Percentiles rank a stretch among this genome's conserved stretches.
Conservation (phyloP, 2,797 vertebrate genomes). For the Sphenodon punctatus region DNA sequence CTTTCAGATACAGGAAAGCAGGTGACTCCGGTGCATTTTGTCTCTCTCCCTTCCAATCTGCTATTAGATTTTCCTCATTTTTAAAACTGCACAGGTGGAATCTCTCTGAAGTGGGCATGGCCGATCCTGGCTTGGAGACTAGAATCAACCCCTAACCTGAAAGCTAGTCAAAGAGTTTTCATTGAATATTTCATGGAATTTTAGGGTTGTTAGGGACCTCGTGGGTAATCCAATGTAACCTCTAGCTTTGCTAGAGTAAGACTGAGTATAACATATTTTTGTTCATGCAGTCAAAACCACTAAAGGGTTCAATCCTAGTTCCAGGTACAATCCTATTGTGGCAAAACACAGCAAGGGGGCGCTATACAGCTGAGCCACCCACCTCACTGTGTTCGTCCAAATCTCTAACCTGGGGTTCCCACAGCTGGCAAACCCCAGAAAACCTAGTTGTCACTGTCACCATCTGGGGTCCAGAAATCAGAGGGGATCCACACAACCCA, state of each 20-base stretch:
- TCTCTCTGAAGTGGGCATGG: neutral
- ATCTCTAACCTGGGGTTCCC: too few species aligned
- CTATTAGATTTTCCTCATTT: neutral
- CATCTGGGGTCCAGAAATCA: too few species aligned
- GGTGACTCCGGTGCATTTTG: neutral
- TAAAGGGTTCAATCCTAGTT: neutral
- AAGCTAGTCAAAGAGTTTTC: neutral
- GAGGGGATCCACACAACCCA: too few species aligned
- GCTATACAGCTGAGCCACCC: too few species aligned
- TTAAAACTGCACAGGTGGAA: neutral
- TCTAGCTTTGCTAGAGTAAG: neutral
- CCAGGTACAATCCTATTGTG: neutral
- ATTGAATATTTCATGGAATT: too few species aligned
- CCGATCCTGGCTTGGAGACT: fast-evolving
- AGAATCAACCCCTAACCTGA: neutral
- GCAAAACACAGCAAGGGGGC: too few species aligned
- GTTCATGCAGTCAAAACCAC: neutral
- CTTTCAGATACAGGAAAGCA: neutral
- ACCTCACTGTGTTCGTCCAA: too few species aligned
- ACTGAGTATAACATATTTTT: neutral
- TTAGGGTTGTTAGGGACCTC: too few species aligned
- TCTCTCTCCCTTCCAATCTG: neutral
- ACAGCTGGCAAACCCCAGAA: too few species aligned
- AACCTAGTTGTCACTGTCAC: too few species aligned
- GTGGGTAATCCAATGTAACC: too few species aligned